Percentiles rank a stretch among this genome's conserved stretches.
These are phyloP conservation scores for Aelia acuminata DNA, from an alignment of 2,888 invertebrate species.

Conservation along the genomic window DNA sequence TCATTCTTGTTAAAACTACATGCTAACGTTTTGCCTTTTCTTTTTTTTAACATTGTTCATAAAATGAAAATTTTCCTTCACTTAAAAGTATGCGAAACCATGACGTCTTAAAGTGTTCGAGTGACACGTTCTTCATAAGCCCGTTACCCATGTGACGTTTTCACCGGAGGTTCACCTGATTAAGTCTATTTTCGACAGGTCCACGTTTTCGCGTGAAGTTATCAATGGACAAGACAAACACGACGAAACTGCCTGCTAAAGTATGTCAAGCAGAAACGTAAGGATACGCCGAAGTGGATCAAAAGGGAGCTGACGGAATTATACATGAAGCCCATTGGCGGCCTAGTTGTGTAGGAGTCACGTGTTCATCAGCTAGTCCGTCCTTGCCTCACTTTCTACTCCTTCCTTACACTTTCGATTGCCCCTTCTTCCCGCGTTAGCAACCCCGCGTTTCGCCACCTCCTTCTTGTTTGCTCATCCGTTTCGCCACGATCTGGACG, in stretches of 20 bases:
- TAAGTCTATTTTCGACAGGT: not conserved
- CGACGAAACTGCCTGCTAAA: not conserved
- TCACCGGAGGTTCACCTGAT: not conserved
- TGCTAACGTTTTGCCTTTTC: too few species aligned
- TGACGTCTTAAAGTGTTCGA: too few species aligned
- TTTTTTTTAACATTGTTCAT: too few species aligned
- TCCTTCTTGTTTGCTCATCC: not conserved
- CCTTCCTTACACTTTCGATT: slow-evolving; percentile 45
- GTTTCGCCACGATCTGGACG: not conserved
- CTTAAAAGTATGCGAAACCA: too few species aligned
- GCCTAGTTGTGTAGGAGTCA: slow-evolving; percentile 4
- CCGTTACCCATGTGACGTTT: not conserved
- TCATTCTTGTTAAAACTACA: too few species aligned
- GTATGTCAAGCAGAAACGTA: slow-evolving; percentile 19
- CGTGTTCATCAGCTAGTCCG: slow-evolving; percentile 39
- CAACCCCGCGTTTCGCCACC: not conserved
- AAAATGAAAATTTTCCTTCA: too few species aligned
- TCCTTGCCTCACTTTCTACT: slow-evolving; percentile 44
- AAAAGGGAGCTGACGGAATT: not conserved
- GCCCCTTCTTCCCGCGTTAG: slow-evolving; percentile 38
- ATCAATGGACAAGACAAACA: not conserved
- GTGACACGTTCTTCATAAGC: not conserved
- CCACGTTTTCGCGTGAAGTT: not conserved
- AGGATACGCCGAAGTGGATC: not conserved
- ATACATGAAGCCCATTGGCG: slow-evolving; percentile 37